These are phyloP conservation scores for Melinaea menophilus DNA, from an alignment of 2,888 invertebrate genomes.

Conservation along the genomic window DNA sequence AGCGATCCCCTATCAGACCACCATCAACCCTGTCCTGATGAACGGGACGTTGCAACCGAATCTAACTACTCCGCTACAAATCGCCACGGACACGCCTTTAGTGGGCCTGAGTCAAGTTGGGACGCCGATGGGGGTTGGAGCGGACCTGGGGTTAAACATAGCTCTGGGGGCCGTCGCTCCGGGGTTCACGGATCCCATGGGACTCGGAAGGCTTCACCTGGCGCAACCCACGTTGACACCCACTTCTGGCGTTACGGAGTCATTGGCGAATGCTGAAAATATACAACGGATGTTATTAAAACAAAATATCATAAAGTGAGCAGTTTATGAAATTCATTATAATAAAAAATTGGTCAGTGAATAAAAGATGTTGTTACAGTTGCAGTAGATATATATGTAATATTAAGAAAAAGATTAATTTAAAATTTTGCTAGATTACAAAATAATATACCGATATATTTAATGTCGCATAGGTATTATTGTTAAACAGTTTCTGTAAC, in stretches of 20 bases:
- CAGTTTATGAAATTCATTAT: not conserved
- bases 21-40: conserved; percentile 43
- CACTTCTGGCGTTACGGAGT: conserved; percentile 46
- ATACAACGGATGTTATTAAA: conserved; percentile 73
- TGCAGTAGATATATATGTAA: too few relatives aligned
- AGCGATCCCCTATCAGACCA: conserved; percentile 34
- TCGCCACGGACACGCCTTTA: conserved; percentile 61
- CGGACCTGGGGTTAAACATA: conserved; percentile 50
- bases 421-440: too few relatives aligned
- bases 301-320: conserved; percentile 74
- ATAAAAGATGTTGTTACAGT: not conserved
- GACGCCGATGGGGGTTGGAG: conserved; percentile 52
- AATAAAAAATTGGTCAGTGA: not conserved
- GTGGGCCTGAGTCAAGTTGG: conserved; percentile 61
- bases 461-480: not conserved
- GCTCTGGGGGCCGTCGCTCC: conserved; percentile 37
- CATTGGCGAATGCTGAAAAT: conserved; percentile 63
- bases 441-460: too few relatives aligned
- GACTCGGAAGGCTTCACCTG: conserved; percentile 39
- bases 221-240: conserved; percentile 48
- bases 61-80: conserved; percentile 61
- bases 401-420: too few relatives aligned
- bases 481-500: not conserved
- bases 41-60: conserved; percentile 47
- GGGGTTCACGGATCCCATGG: conserved; percentile 37